These are phyloP conservation scores for Crocidura indochinensis DNA, from an alignment of 2,797 vertebrate genomes.

Conservation along the genomic window DNA sequence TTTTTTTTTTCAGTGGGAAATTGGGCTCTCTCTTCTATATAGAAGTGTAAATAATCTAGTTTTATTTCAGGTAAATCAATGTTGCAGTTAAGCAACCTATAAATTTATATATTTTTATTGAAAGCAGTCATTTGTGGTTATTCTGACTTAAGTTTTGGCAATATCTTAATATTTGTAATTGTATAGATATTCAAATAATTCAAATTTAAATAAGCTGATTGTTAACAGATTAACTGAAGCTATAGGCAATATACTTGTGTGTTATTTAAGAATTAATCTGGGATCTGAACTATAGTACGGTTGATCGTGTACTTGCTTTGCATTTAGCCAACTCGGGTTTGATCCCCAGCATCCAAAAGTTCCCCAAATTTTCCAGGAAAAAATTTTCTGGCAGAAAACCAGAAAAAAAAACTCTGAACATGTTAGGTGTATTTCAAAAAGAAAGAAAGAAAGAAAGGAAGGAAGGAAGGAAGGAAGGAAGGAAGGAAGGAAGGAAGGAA, in stretches of 20 bases:
- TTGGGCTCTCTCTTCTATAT: too few relatives aligned
- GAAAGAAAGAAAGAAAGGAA: too few relatives aligned
- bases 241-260: neutral
- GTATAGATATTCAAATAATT: conserved; percentile 13
- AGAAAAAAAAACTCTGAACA: too few relatives aligned
- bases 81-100: conserved; percentile 12
- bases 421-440: too few relatives aligned
- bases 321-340: too few relatives aligned
- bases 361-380: too few relatives aligned
- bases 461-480: too few relatives aligned
- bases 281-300: too few relatives aligned
- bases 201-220: conserved; percentile 24
- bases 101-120: conserved; percentile 5
- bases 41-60: conserved; percentile 28
- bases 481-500: too few relatives aligned
- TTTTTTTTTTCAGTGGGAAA: neutral
- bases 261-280: conserved; percentile 45
- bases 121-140: conserved; percentile 48
- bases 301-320: too few relatives aligned
- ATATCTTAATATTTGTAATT: conserved; percentile 6
- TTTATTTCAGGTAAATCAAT: conserved; percentile 21
- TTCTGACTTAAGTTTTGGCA: conserved; percentile 23
- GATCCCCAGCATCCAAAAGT: too few relatives aligned
- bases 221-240: neutral
- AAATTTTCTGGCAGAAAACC: too few relatives aligned